Base-by-base conservation (phyloP, 2,888 invertebrate genomes). In the Lymantria monacha region DNA sequence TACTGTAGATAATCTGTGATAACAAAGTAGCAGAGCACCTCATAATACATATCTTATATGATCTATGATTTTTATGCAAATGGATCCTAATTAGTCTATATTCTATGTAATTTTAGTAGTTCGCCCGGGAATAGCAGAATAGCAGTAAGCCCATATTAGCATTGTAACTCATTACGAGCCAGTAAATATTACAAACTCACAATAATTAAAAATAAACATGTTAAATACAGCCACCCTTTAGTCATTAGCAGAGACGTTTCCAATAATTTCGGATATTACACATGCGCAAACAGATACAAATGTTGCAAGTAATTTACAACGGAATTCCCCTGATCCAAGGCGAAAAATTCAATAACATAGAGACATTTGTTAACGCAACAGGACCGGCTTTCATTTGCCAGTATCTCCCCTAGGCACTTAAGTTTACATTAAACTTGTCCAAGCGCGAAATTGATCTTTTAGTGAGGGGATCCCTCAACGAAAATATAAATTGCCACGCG, bases 401-500 rank as follows among this genome's bases (percentile, higher is more conserved):
- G 74, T 66, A 72, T 73, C 74, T 74, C 90, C 87, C 88, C 85
- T 70, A 81, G 79, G 82, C 88, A 85, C 84, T 88, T 86, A 86
- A 87, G 87, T 86, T 88, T 87, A 87, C 90, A 87, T 89, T 87
- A 87, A 87, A 83, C 75, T 84, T 85, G 87, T 83, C 87, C 86
- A 86, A 85, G 87, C 90, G 90, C 83, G 89, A 91, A 91, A 91
- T 91, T 91, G 88, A 90, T 90, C 90, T 91, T 85, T 88, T 86
- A 87, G 85, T 85, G 79, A 83, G 84, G 85, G 82, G 82, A 72
- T 76, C 81, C 75, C 79, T 81, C 81, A 81, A 76, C 78, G 83
- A 83, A 84, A 86, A 85, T 85, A 85, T 83, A 86, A 84, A 85
- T 86, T 83, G 81, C 81, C 81, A 75, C 81, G 79, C 72, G 75